Conservation (phyloP, 2,797 vertebrate species). For the Thamnophis elegans region DNA sequence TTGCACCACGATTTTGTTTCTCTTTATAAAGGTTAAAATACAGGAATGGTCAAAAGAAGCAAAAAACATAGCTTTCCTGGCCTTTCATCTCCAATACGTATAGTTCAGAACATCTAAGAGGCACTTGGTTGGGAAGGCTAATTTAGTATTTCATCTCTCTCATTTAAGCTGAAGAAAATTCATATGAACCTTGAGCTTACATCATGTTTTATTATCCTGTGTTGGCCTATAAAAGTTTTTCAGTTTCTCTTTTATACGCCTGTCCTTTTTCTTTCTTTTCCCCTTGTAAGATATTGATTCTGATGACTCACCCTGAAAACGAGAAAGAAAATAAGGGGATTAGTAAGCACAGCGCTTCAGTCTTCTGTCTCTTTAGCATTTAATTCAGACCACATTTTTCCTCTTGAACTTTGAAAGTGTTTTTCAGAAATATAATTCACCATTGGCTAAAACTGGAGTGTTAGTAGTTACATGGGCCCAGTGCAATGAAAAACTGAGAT, state of each 20-base stretch:
- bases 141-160: neutral
- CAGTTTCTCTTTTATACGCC: neutral
- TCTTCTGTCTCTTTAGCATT: conserved; percentile 3
- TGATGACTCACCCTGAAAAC: neutral
- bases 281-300: conserved; percentile 6
- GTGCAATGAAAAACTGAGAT: neutral
- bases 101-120: neutral
- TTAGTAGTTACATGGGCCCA: neutral
- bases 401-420: neutral
- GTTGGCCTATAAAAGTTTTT: neutral
- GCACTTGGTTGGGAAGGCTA: neutral
- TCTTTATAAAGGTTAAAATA: neutral
- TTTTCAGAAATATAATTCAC: conserved; percentile 2
- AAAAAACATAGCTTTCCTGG: neutral
- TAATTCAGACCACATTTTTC: conserved; percentile 1
- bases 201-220: neutral
- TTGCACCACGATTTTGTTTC: neutral
- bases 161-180: neutral
- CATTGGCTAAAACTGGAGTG: neutral
- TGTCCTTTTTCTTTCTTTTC: neutral
- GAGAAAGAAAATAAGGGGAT: neutral
- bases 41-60: neutral
- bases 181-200: neutral
- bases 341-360: neutral
- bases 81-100: neutral